A percentile compares a stretch with the other conserved stretches of the same genome.
phyloP scores from a whole-genome alignment of 2,888 invertebrate species.

The Caradrina clavipalpis region DNA sequence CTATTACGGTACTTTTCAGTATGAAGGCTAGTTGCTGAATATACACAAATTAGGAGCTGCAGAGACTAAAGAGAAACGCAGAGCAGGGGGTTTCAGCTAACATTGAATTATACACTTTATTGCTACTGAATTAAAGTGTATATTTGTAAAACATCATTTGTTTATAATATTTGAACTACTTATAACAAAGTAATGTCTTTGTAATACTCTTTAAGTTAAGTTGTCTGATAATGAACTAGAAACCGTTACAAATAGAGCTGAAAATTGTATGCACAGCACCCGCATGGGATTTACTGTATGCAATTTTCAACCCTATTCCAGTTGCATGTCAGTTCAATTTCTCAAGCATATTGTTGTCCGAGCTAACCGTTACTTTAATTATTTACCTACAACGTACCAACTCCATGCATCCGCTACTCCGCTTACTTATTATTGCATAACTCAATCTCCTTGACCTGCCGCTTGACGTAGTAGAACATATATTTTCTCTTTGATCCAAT shows the following conservation, averaged over 20 bases:
- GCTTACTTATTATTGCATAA: neutral
- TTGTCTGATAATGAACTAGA: too few relatives aligned
- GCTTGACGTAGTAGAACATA: slow-evolving; percentile 98
- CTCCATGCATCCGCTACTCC: slow-evolving; percentile 41
- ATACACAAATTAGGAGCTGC: neutral
- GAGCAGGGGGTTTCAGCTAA: neutral
- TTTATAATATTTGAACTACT: too few relatives aligned
- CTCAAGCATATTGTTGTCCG: neutral
- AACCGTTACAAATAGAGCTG: neutral
- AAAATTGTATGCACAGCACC: neutral
- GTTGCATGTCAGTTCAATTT: neutral
- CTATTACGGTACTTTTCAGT: neutral
- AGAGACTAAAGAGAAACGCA: neutral
- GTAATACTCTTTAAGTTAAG: too few relatives aligned
- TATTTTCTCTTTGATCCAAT: slow-evolving; percentile 99
- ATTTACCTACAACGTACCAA: slow-evolving; percentile 5
- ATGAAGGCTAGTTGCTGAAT: neutral
- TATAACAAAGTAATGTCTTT: too few relatives aligned
- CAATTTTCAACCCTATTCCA: neutral
- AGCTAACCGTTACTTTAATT: neutral
- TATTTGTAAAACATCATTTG: too few relatives aligned
- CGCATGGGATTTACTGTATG: too few relatives aligned
- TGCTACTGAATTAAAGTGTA: neutral
- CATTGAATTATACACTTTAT: neutral
- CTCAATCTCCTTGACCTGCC: slow-evolving; percentile 91